These are phyloP conservation scores for Pheosia tremula DNA, from an alignment of 2,888 invertebrate species.

Conservation along the genomic window DNA sequence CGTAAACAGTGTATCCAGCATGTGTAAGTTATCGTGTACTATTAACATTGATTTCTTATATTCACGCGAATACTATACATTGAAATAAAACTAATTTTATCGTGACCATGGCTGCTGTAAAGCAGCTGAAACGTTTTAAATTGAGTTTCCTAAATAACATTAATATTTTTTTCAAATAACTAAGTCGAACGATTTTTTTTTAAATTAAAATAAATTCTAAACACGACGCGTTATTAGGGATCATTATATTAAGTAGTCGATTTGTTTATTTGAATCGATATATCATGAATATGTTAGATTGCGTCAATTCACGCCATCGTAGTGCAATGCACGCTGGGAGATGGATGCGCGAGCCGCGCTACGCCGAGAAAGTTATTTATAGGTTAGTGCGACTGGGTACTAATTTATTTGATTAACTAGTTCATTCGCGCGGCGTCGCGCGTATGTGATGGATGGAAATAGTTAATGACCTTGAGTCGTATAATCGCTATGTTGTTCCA, in stretches of 20 bases:
- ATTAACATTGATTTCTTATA: too few species aligned
- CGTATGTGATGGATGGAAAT: not conserved
- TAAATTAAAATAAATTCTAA: too few species aligned
- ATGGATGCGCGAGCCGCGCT: constrained; percentile 38
- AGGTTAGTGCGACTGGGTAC: constrained; percentile 14
- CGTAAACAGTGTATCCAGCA: too few species aligned
- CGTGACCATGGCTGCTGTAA: too few species aligned
- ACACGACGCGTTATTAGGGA: not conserved
- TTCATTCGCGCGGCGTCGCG: not conserved
- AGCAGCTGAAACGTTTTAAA: too few species aligned
- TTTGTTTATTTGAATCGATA: constrained; percentile 23
- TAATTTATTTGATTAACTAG: constrained; percentile 5
- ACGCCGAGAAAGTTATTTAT: constrained; percentile 39
- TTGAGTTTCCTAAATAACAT: too few species aligned
- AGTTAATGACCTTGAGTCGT: constrained; percentile 1
- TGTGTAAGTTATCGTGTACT: too few species aligned
- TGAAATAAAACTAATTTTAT: too few species aligned
- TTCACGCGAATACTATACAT: too few species aligned
- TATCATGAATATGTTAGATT: not conserved
- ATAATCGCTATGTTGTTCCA: not conserved
- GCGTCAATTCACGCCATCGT: constrained; percentile 14
- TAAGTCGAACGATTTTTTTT: too few species aligned
- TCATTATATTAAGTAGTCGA: constrained; percentile 16
- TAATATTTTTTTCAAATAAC: too few species aligned
- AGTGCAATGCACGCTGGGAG: constrained; percentile 28